These are phyloP conservation scores for Peribatodes rhomboidaria DNA, from an alignment of 2,888 invertebrate genomes.

Conservation along the genomic window DNA sequence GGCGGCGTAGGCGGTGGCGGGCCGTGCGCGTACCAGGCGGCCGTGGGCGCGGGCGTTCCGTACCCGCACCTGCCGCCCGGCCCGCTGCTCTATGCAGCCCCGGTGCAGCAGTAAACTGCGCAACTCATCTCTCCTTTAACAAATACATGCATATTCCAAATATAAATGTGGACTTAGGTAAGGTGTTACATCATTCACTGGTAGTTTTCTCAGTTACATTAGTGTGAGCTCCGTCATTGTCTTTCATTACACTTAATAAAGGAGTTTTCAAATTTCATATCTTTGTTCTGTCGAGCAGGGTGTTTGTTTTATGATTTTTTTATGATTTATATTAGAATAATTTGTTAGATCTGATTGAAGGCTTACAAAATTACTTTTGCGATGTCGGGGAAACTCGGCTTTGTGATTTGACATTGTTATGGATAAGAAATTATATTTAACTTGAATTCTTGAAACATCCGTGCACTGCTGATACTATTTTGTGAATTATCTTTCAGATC, in stretches of 20 bases:
- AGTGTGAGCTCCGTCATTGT: constrained; percentile 52
- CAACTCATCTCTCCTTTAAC: constrained; percentile 34
- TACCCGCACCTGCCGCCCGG: constrained; percentile 88
- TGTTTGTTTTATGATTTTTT: constrained; percentile 54
- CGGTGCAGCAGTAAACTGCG: constrained; percentile 90
- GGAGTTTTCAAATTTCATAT: constrained; percentile 57
- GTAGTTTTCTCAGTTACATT: constrained; percentile 40
- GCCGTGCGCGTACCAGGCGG: constrained; percentile 89
- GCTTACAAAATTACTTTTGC: constrained; percentile 66
- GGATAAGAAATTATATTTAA: constrained; percentile 41
- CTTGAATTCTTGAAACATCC: constrained; percentile 44
- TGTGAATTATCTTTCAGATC: constrained; percentile 81
- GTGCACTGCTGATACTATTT: constrained; percentile 59
- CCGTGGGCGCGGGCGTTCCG: constrained; percentile 87
- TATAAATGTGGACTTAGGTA: constrained; percentile 48
- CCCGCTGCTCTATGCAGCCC: constrained; percentile 87
- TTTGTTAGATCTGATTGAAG: constrained; percentile 79
- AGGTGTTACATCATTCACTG: constrained; percentile 39
- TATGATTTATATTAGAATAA: constrained; percentile 63
- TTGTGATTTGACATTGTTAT: constrained; percentile 35
- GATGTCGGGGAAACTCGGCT: constrained; percentile 29
- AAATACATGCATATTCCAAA: constrained; percentile 48
- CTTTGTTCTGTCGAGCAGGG: constrained; percentile 52
- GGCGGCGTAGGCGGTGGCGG: constrained; percentile 87
- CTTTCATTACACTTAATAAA: constrained; percentile 57